These are phyloP conservation scores for Spheniscus mendiculus DNA, from an alignment of 2,113 vertebrate genomes.

Conservation along the genomic window DNA sequence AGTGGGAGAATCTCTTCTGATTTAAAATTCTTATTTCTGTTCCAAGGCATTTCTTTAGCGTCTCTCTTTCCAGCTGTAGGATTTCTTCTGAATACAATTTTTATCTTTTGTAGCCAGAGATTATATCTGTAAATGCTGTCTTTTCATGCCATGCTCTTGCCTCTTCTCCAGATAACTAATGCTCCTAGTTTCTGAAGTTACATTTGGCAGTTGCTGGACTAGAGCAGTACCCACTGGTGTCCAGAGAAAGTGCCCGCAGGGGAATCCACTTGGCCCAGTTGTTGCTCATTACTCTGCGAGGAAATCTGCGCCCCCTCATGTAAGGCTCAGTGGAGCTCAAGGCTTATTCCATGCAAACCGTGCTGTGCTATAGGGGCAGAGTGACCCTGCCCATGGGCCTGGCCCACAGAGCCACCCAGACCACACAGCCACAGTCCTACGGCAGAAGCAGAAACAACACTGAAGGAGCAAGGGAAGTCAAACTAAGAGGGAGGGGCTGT, in stretches of 20 bases:
- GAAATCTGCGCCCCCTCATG: neutral
- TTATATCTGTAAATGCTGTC: neutral
- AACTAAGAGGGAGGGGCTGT: no score
- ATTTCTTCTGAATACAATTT: neutral
- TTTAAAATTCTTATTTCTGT: neutral
- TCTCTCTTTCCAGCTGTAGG: neutral
- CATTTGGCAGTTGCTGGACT: neutral
- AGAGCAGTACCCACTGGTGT: neutral
- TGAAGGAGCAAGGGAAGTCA: neutral
- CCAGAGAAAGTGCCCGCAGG: neutral
- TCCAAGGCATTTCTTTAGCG: neutral
- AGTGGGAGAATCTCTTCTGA: neutral
- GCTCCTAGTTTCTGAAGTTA: neutral
- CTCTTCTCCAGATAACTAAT: neutral
- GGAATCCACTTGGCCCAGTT: neutral
- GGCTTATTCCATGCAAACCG: rapidly evolving
- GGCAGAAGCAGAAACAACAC: neutral
- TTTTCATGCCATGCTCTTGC: neutral
- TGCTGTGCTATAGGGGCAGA: neutral
- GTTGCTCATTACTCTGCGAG: neutral
- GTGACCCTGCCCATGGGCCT: rapidly evolving
- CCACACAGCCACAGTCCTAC: rapidly evolving
- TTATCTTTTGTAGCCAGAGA: neutral
- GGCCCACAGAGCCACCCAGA: no score
- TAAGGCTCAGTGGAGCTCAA: neutral